phyloP scores from a whole-genome alignment of 2,888 invertebrate genomes.

The Drosophila fungiperda region DNA sequence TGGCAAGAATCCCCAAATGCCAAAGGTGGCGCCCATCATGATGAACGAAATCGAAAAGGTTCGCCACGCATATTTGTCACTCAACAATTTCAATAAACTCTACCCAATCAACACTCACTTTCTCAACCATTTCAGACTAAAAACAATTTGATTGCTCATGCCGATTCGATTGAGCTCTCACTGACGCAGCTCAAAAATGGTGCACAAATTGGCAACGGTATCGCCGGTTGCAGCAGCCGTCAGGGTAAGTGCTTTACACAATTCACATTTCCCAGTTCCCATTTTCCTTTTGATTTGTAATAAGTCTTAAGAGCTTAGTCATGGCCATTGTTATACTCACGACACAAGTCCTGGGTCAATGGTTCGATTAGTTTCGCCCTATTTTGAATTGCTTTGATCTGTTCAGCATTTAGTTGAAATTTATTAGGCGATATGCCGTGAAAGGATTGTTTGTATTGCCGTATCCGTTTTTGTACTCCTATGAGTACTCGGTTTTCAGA shows the following conservation, averaged over 20 bases:
- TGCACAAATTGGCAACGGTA: constrained; percentile 59
- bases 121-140: constrained; percentile 77
- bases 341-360: constrained; percentile 16
- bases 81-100: constrained; percentile 21
- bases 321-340: background rate
- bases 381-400: background rate
- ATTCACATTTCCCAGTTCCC: constrained; percentile 1
- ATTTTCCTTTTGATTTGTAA: constrained; percentile 8
- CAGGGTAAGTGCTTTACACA: constrained; percentile 73
- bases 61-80: constrained; percentile 13
- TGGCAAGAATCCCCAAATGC: constrained; percentile 83
- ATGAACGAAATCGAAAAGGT: constrained; percentile 84
- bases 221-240: constrained; percentile 38
- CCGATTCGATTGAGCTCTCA: constrained; percentile 83
- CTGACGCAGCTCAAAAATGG: constrained; percentile 80
- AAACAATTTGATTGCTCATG: constrained; percentile 83
- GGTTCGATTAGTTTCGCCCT: background rate
- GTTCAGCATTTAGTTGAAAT: background rate
- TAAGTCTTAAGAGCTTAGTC: constrained; percentile 28
- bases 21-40: constrained; percentile 82
- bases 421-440: background rate
- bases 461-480: background rate
- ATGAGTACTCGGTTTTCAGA: background rate
- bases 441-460: background rate
- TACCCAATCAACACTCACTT: constrained; percentile 9